Percentiles rank a stretch among this genome's conserved stretches.
Conservation (phyloP, 2,888 invertebrate species). For the Tinea trinotella region DNA sequence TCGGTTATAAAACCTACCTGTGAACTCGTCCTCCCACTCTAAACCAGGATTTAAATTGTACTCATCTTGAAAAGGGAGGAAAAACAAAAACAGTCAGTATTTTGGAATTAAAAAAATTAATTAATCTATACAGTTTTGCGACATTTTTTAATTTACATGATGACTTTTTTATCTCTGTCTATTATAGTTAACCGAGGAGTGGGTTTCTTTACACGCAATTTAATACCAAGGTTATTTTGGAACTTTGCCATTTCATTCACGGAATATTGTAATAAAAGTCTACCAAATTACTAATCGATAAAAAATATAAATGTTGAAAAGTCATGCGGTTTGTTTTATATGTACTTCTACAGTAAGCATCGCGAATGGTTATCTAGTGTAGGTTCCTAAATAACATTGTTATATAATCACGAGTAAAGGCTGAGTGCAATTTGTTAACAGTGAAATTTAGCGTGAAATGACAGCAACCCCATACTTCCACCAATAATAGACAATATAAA, state of each 20-base stretch:
- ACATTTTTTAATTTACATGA: neutral
- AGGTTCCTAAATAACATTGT: neutral
- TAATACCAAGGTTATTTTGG: neutral
- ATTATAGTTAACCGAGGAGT: conserved; percentile 6
- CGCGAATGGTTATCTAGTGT: too few species aligned
- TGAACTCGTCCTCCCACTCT: conserved; percentile 99
- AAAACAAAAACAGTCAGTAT: conserved; percentile 72
- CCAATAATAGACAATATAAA: conserved; percentile 53
- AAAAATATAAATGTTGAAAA: too few species aligned
- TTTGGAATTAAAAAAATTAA: conserved; percentile 34
- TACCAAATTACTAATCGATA: too few species aligned
- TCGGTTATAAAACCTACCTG: conserved; percentile 89
- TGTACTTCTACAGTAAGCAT: too few species aligned
- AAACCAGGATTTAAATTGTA: conserved; percentile 99
- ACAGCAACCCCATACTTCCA: conserved; percentile 64
- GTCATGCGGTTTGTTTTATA: too few species aligned
- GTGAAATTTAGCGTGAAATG: conserved; percentile 62
- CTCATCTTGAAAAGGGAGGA: conserved; percentile 91
- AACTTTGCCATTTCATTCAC: too few species aligned
- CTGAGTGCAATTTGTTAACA: conserved; percentile 24
- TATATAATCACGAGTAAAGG: neutral
- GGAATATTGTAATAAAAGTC: too few species aligned
- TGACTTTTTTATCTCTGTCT: neutral
- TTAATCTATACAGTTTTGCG: conserved; percentile 26
- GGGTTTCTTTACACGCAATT: neutral